Conservation (phyloP, 2,113 vertebrate species). For the Phrynosoma blainvillii region DNA sequence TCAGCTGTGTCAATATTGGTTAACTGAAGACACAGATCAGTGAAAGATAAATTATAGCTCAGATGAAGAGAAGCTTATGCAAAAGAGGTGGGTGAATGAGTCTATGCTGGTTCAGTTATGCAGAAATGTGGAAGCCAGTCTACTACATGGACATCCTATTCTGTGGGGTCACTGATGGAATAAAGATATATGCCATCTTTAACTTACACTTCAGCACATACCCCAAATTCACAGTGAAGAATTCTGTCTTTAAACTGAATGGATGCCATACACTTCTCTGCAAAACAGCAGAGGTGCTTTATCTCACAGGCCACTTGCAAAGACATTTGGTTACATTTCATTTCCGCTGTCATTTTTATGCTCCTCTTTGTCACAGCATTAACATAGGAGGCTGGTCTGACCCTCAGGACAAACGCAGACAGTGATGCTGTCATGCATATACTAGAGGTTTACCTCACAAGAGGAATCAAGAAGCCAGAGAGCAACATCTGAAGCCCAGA, state of each 20-base stretch:
- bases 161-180: background rate
- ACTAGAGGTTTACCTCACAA: constrained; percentile 38
- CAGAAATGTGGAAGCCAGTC: background rate
- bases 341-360: background rate
- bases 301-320: background rate
- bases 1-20: constrained; percentile 43
- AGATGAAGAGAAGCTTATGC: background rate
- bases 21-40: constrained; percentile 49
- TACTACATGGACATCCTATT: background rate
- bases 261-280: background rate
- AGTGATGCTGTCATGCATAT: constrained; percentile 30
- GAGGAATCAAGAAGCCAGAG: background rate
- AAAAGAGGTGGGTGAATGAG: constrained; percentile 12
- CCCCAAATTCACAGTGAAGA: no score
- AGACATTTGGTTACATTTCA: background rate
- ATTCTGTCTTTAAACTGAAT: no score
- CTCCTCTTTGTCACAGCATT: background rate
- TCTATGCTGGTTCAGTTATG: background rate
- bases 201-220: no score
- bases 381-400: background rate
- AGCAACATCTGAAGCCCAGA: constrained; percentile 15
- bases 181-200: no score
- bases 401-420: background rate
- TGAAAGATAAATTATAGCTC: constrained; percentile 40
- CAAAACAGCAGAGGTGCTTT: background rate